Evolutionary conservation across 2,888 invertebrate genomes (phyloP).

Genomic region (Coenonympha glycerion): DNA sequence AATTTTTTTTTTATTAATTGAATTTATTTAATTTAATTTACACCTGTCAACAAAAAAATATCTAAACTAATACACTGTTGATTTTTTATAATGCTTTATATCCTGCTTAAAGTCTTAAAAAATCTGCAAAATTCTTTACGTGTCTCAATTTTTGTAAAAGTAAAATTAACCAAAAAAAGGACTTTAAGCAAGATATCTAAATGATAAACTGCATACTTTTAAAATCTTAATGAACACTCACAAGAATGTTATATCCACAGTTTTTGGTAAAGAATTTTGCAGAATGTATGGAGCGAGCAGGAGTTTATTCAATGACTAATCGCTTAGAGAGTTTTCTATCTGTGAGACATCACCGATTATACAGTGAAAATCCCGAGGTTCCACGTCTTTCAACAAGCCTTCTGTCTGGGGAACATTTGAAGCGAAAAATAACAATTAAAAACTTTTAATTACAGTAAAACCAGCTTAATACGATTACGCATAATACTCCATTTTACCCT

Average conservation of each 20-base stretch:
- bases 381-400: constrained; percentile 66
- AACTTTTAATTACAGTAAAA: too few relatives aligned
- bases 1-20: too few relatives aligned
- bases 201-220: constrained; percentile 26
- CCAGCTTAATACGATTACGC: too few relatives aligned
- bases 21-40: too few relatives aligned
- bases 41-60: too few relatives aligned
- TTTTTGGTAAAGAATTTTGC: constrained; percentile 72
- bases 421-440: too few relatives aligned
- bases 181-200: constrained; percentile 68
- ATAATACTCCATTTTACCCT: too few relatives aligned
- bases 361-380: constrained; percentile 68
- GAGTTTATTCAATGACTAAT: constrained; percentile 36
- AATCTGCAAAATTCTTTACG: constrained; percentile 74
- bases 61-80: too few relatives aligned
- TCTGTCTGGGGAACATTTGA: constrained; percentile 51
- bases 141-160: constrained; percentile 6
- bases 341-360: constrained; percentile 70
- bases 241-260: constrained; percentile 41
- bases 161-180: constrained; percentile 31
- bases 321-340: constrained; percentile 53
- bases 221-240: constrained; percentile 51
- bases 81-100: too few relatives aligned
- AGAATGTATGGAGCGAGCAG: constrained; percentile 46
- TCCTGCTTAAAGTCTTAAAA: constrained; percentile 42